phyloP scores from a whole-genome alignment of 2,797 vertebrate genomes.

The Arremon brunneinucha region DNA sequence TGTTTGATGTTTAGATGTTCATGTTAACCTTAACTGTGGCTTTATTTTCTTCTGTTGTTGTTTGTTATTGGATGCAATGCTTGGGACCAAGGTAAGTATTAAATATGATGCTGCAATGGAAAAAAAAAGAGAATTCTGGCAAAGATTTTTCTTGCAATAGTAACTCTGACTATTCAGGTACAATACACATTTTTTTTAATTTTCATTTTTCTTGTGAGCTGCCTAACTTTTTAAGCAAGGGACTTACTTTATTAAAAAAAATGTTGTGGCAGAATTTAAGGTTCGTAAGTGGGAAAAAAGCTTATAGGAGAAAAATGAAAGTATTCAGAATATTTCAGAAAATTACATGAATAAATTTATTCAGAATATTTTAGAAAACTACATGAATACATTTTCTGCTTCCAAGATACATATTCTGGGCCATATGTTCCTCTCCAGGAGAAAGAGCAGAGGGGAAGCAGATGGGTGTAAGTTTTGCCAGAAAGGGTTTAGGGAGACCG shows the following conservation, averaged over 20 bases:
- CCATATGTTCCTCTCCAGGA: slow-evolving; percentile 38
- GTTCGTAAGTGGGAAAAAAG: not conserved
- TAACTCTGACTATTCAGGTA: not conserved
- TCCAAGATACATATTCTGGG: not conserved
- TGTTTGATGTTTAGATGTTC: not conserved
- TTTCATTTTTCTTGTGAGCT: not conserved
- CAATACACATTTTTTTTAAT: not conserved
- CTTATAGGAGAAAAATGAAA: not conserved
- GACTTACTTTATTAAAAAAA: not conserved
- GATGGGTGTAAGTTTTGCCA: slow-evolving; percentile 21
- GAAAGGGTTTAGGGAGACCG: not conserved
- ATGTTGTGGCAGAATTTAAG: not conserved
- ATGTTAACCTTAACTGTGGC: not conserved
- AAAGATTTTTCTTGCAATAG: not conserved
- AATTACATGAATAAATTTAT: not conserved
- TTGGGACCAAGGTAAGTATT: slow-evolving; percentile 4
- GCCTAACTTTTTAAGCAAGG: not conserved
- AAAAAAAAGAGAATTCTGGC: not conserved
- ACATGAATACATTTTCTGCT: slow-evolving; percentile 2
- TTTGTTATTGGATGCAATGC: not conserved
- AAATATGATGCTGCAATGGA: not conserved
- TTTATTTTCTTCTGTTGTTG: not conserved
- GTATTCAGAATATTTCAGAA: slow-evolving; percentile 9
- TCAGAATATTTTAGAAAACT: not conserved
- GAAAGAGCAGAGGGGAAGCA: slow-evolving; percentile 51